Conservation (phyloP, 1,140 invertebrate genomes). For the Scaptomyza montana region DNA sequence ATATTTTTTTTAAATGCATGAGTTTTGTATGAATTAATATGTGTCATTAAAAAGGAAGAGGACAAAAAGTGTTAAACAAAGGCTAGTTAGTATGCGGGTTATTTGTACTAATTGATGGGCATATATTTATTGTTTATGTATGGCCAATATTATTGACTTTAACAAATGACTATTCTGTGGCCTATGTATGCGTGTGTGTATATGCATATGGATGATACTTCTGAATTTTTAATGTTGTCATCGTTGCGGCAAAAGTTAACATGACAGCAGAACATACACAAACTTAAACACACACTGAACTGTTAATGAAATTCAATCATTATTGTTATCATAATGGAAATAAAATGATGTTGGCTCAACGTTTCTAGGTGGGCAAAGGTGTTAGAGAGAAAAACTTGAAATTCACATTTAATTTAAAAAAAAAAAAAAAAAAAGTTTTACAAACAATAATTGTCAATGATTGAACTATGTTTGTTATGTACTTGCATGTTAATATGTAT, state of each 20-base stretch:
- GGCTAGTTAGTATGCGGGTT: constrained; percentile 11
- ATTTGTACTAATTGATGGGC: constrained; percentile 38
- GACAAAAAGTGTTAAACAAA: constrained; percentile 20
- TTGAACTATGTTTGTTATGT: constrained; percentile 7
- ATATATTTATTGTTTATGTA: constrained; percentile 23
- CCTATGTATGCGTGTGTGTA: constrained; percentile 21
- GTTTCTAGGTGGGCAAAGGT: constrained; percentile 3
- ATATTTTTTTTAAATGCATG: constrained; percentile 37
- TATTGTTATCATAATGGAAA: constrained; percentile 49
- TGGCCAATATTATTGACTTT: constrained; percentile 27
- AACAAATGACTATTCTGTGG: constrained; percentile 31
- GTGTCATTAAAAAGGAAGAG: constrained; percentile 10
- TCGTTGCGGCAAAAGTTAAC: constrained; percentile 66
- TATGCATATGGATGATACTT: constrained; percentile 59
- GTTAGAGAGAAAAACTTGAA: constrained; percentile 13
- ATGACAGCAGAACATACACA: constrained; percentile 49
- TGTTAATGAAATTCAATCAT: constrained; percentile 56
- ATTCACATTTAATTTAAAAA: constrained; percentile 1
- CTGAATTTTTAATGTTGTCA: constrained; percentile 66
- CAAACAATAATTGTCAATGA: constrained; percentile 15
- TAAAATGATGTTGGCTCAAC: constrained; percentile 25
- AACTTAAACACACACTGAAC: constrained; percentile 29
- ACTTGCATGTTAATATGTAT: constrained; percentile 1
- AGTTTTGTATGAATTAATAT: constrained; percentile 13
- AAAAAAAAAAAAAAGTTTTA: no score